Evolutionary conservation across 2,797 vertebrate species (phyloP), one percentile per base, ranked within the genome.

Genomic region (Falco biarmicus): DNA sequence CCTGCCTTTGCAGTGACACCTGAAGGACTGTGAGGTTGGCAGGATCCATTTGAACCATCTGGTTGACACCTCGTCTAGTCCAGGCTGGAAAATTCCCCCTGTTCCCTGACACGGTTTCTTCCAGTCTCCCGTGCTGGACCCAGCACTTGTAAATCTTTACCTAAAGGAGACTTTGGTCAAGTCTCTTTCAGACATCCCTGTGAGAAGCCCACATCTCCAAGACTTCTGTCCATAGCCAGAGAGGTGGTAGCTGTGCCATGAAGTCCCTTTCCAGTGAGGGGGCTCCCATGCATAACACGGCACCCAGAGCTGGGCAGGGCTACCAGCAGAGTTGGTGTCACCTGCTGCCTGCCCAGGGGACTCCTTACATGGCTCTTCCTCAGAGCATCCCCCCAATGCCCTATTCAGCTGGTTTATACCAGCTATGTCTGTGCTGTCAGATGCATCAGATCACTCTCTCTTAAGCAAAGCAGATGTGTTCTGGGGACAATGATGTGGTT

Each of bases 241-340:
- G 64, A 51, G 24, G 28, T 20, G 57, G 56, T 29, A 45, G 28
- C 69, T 39, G 48, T 31, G 50, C n/a, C 2, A 3, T 17, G 45
- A 53, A 21, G 50, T 59, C 53, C 16, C 65, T 71, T 53, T 53
- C 68, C 50, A 63, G 24, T 2, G 13, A 29, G 26, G 10, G 53
- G 82, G 43, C 15, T 60, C 39, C 39, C 0, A 0, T 29, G 39
- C 34, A n/a, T 28, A 43, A 9, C 51, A 57, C n/a, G 26, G 4
- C 29, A 19, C 21, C 3, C 84, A 29, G 39, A 47, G 50, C 32
- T 37, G 74, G 57, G 41, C 57, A 73, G 2, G 0, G 26, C 47
- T 54, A 7, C 47, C 9, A 3, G 31, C 53, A 59, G 39, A 20
- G 6, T 12, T 10, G 28, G 16, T 48, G 65, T 48, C 89, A 78